phyloP scores from a whole-genome alignment of 2,888 invertebrate species.

The Conistra vaccinii region DNA sequence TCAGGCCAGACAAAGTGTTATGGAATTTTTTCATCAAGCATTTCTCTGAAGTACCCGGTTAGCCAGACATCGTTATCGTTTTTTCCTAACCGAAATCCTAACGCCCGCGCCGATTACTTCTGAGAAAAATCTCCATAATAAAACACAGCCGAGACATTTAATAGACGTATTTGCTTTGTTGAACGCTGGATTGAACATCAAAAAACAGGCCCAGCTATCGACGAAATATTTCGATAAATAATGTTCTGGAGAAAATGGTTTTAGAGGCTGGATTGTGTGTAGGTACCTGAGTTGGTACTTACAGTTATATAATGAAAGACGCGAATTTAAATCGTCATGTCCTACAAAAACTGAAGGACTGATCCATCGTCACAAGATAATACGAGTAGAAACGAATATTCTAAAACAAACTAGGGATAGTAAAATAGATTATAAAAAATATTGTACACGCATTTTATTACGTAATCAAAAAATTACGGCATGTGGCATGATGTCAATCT shows the following conservation, averaged over 20 bases:
- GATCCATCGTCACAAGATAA: background rate
- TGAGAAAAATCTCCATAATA: conserved; percentile 16
- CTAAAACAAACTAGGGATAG: too few relatives aligned
- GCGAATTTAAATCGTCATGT: background rate
- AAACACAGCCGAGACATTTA: conserved; percentile 21
- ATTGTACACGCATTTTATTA: too few relatives aligned
- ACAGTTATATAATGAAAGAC: background rate
- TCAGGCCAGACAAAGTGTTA: background rate
- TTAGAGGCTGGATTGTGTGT: background rate
- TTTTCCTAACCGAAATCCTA: background rate
- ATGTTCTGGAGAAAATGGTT: background rate
- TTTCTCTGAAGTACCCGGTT: background rate
- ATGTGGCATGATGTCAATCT: too few relatives aligned
- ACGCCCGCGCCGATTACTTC: background rate
- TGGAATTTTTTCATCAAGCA: background rate
- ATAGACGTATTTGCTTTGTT: conserved; percentile 15
- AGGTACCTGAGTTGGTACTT: background rate
- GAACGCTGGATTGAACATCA: background rate
- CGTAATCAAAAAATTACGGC: too few relatives aligned
- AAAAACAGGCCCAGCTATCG: background rate
- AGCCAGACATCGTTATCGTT: background rate
- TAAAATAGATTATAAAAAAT: too few relatives aligned
- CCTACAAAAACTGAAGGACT: background rate
- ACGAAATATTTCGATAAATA: background rate
- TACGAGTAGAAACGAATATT: background rate